phyloP scores from a whole-genome alignment of 2,888 invertebrate species.

The Cynaeus angustus region DNA sequence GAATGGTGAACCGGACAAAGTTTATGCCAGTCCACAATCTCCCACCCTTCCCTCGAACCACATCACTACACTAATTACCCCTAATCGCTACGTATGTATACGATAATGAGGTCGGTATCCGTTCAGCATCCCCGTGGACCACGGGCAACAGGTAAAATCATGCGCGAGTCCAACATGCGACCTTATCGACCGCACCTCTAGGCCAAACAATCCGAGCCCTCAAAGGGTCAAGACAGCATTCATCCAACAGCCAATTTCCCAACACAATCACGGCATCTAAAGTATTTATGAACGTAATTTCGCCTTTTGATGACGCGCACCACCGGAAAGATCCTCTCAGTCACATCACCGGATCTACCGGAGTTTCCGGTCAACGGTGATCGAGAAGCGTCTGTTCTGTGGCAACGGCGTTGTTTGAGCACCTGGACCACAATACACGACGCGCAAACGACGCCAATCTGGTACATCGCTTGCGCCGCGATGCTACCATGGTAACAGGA shows the following conservation, averaged over 20 bases:
- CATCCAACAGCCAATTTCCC: constrained; percentile 52
- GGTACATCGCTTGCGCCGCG: constrained; percentile 71
- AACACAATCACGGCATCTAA: constrained; percentile 53
- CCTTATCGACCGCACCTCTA: constrained; percentile 51
- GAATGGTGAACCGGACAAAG: not conserved
- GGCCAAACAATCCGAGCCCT: constrained; percentile 37
- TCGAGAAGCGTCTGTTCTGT: constrained; percentile 13
- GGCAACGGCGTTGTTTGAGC: constrained; percentile 18
- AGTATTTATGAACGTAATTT: constrained; percentile 53
- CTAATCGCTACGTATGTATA: constrained; percentile 53
- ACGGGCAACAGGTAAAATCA: constrained; percentile 64
- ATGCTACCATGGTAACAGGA: constrained; percentile 65
- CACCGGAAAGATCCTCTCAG: constrained; percentile 11
- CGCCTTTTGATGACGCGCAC: constrained; percentile 24
- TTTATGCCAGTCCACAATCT: constrained; percentile 3
- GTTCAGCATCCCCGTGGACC: constrained; percentile 57
- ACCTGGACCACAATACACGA: constrained; percentile 42
- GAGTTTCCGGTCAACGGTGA: constrained; percentile 18
- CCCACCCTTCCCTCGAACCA: constrained; percentile 22
- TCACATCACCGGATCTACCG: not conserved
- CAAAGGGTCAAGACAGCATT: constrained; percentile 26
- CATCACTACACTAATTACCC: constrained; percentile 52
- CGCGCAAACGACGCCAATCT: constrained; percentile 38
- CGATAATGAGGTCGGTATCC: constrained; percentile 55
- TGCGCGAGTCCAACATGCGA: constrained; percentile 54